Percentiles rank a stretch among this genome's conserved stretches.
phyloP scores from a whole-genome alignment of 2,797 vertebrate species.

The Hippopotamyrus pictus region DNA sequence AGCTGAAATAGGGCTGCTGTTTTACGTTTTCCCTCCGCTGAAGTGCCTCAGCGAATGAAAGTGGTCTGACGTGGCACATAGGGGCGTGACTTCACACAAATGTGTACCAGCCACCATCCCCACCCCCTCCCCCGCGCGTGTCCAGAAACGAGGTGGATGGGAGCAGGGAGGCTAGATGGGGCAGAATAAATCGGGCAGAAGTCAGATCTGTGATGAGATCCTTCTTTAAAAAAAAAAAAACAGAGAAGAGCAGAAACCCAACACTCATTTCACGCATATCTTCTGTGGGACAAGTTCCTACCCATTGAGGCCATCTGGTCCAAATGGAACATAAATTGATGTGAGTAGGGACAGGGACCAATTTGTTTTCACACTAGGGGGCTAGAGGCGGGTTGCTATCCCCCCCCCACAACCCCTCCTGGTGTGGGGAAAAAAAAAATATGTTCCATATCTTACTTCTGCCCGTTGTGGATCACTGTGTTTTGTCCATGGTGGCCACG shows the following conservation, averaged over 20 bases:
- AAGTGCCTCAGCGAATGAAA: background rate
- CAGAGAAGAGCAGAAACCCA: background rate
- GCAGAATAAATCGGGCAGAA: background rate
- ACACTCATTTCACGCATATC: conserved; percentile 3
- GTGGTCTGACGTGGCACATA: background rate
- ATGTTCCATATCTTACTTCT: background rate
- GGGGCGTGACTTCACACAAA: no score
- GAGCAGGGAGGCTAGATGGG: background rate
- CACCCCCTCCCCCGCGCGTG: background rate
- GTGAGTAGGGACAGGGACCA: conserved; percentile 17
- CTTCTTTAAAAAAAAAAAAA: background rate
- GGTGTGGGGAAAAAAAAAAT: background rate
- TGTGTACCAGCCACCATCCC: background rate
- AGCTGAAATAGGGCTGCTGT: background rate
- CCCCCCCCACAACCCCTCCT: background rate
- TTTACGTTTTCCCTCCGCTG: background rate
- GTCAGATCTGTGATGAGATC: conserved; percentile 4
- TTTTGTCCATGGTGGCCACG: background rate
- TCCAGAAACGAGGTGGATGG: background rate
- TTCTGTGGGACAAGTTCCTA: conserved; percentile 7
- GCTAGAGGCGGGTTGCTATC: background rate
- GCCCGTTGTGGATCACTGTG: background rate
- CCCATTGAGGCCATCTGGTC: conserved; percentile 21
- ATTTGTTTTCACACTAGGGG: conserved; percentile 19
- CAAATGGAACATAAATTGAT: conserved; percentile 20